These are phyloP conservation scores for Centrocercus urophasianus DNA, from an alignment of 2,113 vertebrate species.

Conservation along the genomic window DNA sequence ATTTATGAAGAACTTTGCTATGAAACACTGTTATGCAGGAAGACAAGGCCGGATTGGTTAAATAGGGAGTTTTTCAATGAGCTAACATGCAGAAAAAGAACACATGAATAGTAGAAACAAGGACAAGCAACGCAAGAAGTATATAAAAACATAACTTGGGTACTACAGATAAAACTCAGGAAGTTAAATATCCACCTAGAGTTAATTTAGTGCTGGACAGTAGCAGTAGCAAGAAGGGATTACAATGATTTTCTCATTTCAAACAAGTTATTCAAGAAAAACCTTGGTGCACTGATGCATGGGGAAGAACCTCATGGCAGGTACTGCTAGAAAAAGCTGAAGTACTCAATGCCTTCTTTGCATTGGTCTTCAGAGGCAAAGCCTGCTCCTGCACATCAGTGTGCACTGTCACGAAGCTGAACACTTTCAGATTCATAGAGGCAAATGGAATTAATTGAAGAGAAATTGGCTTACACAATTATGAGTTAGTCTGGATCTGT, in stretches of 20 bases:
- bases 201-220: neutral
- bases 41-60: neutral
- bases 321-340: neutral
- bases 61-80: neutral
- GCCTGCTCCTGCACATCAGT: neutral
- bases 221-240: no score
- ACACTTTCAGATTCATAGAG: neutral
- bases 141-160: neutral
- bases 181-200: neutral
- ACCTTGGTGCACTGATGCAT: neutral
- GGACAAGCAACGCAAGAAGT: neutral
- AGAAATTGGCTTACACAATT: neutral
- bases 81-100: neutral
- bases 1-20: neutral
- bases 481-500: neutral
- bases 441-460: neutral
- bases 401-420: neutral
- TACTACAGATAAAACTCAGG: neutral
- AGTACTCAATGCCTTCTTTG: neutral
- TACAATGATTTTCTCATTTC: neutral
- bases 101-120: neutral
- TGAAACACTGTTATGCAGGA: neutral
- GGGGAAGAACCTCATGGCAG: neutral
- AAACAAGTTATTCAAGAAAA: neutral
- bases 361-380: neutral